Evolutionary conservation across 2,797 vertebrate species (phyloP), one percentile per base, ranked within the genome.

Genomic region (Coluber constrictor): DNA sequence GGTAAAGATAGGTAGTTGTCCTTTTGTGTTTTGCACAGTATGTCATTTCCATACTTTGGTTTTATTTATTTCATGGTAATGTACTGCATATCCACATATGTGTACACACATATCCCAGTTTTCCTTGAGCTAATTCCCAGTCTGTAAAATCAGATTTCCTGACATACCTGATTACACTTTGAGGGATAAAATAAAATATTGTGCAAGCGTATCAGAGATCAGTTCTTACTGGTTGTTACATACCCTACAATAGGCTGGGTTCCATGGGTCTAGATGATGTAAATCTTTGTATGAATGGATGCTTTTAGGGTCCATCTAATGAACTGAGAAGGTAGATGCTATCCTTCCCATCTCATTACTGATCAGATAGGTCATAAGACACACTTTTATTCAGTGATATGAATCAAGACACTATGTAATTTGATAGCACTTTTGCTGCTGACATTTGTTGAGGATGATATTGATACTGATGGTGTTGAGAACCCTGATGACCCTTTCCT

Each of bases 361-460:
- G 92, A 88, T 91, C 2, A 79, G 9, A 87, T 32, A 12, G 25
- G 27, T n/a, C 37, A 90, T 89, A 87, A 87, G 2, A 2, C 89
- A 92, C 66, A 54, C 89, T 92, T 92, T 43, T 51, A 23, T 91
- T 56, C 55, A 23, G 60, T 55, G 11, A 25, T 8, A 87, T 59
- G 43, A 94, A 47, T 55, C 2, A 89, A 91, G 60, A 86, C 29
- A 0, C 37, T 60, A 56, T 60, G 90, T 92, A 94, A 93, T 86
- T 15, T 1, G 2, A 18, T 43, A n/a, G 79, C 18, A 27, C 11
- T 5, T 89, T 27, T 92, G 92, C 87, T 89, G 37, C 74, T 93
- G 89, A 37, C n/a, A 92, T 66, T 90, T 87, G 83, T 63, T 51
- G 59, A 87, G 60, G 47, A 5, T 32, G 1, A 90, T 83, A 43